Conservation (phyloP, 2,888 invertebrate genomes). For the Balanococcus diminutus region DNA sequence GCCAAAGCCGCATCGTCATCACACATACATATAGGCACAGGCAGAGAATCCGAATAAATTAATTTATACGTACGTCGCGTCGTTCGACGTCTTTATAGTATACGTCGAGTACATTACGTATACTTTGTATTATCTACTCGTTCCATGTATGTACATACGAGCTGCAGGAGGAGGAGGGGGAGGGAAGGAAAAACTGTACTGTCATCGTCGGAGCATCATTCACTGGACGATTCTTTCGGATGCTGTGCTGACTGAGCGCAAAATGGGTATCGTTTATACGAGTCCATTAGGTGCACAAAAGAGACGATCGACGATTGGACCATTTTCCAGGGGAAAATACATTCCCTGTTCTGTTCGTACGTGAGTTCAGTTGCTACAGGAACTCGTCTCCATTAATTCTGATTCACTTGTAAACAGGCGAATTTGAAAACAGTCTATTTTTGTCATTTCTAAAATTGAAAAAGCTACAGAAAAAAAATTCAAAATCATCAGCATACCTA, state of each 20-base stretch:
- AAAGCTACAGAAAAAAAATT: too few relatives aligned
- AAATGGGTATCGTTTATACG: background rate
- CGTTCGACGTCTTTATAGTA: background rate
- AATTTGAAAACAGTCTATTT: too few relatives aligned
- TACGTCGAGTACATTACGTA: background rate
- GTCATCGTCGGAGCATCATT: conserved; percentile 22
- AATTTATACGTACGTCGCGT: background rate
- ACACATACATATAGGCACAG: background rate
- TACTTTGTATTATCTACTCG: background rate
- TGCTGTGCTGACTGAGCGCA: conserved; percentile 1
- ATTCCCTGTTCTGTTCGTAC: too few relatives aligned
- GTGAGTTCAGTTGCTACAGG: too few relatives aligned
- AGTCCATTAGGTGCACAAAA: background rate
- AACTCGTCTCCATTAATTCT: too few relatives aligned
- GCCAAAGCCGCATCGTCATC: background rate
- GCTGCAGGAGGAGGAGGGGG: background rate
- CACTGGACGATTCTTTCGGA: background rate
- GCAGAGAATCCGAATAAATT: background rate
- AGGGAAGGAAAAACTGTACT: background rate
- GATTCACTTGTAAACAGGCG: too few relatives aligned
- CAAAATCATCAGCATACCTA: too few relatives aligned
- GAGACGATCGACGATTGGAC: background rate
- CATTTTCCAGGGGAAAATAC: background rate
- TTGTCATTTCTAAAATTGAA: too few relatives aligned
- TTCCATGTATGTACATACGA: background rate